Evolutionary conservation across 1,140 invertebrate genomes (phyloP).

Genomic region (Vanessa tameamea): DNA sequence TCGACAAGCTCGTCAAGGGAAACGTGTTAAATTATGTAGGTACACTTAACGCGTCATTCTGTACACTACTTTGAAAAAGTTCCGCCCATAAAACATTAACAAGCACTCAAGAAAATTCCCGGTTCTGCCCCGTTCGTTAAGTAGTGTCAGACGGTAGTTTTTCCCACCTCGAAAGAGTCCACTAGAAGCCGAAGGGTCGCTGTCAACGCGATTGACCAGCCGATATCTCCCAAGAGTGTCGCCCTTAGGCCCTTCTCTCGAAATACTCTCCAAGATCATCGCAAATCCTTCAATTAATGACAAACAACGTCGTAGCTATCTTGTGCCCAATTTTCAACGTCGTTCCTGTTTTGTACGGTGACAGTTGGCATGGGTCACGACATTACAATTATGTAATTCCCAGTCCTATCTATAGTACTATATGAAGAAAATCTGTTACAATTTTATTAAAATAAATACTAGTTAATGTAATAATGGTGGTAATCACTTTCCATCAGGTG

Average conservation of each 20-base stretch:
- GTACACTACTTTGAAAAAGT: constrained; percentile 75
- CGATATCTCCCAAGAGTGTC: constrained; percentile 76
- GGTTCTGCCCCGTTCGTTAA: constrained; percentile 72
- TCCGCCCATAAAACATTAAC: constrained; percentile 80
- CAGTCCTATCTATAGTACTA: not conserved
- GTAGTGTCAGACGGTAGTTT: constrained; percentile 77
- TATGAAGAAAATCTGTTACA: not conserved
- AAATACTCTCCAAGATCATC: constrained; percentile 68
- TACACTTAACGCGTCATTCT: constrained; percentile 78
- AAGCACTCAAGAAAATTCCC: constrained; percentile 78
- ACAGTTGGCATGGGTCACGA: constrained; percentile 64
- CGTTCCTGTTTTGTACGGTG: constrained; percentile 63
- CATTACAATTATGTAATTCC: constrained; percentile 3
- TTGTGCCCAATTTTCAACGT: constrained; percentile 73
- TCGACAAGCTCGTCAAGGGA: constrained; percentile 46
- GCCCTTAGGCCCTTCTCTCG: constrained; percentile 51
- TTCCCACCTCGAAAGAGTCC: constrained; percentile 72
- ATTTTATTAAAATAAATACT: not conserved
- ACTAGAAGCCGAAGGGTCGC: constrained; percentile 64
- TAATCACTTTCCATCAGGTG: too few species aligned
- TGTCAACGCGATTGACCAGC: constrained; percentile 76
- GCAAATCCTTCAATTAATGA: constrained; percentile 77
- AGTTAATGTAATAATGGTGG: too few species aligned
- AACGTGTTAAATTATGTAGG: constrained; percentile 77
- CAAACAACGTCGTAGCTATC: constrained; percentile 64